Base-by-base conservation (phyloP, 92 coral and sea anemone species). In the Micromussa lordhowensis region DNA sequence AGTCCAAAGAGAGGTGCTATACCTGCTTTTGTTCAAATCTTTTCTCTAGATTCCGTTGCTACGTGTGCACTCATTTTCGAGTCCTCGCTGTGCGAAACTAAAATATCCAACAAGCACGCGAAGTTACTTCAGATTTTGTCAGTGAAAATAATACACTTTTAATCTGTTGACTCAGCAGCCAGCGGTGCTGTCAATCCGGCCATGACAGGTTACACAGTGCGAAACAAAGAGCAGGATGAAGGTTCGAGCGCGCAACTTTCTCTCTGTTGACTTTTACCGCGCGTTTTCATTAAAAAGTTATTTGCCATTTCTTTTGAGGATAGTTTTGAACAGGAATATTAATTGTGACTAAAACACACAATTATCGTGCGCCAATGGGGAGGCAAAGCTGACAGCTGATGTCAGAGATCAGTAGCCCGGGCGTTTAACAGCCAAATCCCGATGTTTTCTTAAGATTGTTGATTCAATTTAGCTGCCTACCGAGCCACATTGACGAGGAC, bases 201-300 rank as follows among this genome's bases (percentile, higher is more conserved):
- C n/a, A 1, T 84, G 93, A 92, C 88, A 86, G 91, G 77, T 69
- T 21, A 81, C 85, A 86, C 53, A 78, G 82, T 61, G 74, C 54
- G 51, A 76, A 79, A 93, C 95, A 93, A 93, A 78, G 77, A 58
- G 73, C 51, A 79, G 55, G 92, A 86, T 79, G 82, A 87, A 74
- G 78, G 85, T 26, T 81, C 87, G 48, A 79, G 83, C 78, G 63
- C 74, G 68, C 81, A 84, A 89, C 84, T 83, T 87, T 92, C 73
- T 28, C 71, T n/a, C 36, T 94, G 92, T 94, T 94, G 92, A 90
- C 97, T 59, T 83, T 79, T 87, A 71, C 53, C 80, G 91, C 88
- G 70, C 69, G 90, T 73, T 93, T 94, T 93, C 93, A 93, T 94
- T 90, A 94, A 94, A 86, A 79, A 70, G 78, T 74, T 89, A 84